phyloP scores from a whole-genome alignment of 2,113 vertebrate genomes.

The Oncorhynchus masou region DNA sequence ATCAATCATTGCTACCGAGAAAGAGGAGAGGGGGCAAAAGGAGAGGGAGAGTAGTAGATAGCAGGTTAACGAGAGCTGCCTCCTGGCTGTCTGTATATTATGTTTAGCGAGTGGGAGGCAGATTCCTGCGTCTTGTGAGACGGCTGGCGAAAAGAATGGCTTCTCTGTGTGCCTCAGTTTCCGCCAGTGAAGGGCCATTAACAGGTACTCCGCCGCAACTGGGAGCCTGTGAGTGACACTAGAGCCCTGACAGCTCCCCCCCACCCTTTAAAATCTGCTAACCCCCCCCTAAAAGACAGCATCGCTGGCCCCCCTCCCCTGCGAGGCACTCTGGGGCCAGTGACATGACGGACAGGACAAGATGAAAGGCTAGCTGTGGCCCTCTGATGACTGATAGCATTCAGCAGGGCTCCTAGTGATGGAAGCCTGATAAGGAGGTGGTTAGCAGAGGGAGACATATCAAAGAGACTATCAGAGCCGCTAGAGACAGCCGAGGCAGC shows the following conservation, averaged over 20 bases:
- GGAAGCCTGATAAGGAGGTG: slow-evolving; percentile 56
- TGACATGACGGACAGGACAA: slow-evolving; percentile 22
- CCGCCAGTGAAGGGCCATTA: slow-evolving; percentile 49
- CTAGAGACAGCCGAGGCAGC: neutral
- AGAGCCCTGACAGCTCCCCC: slow-evolving; percentile 43
- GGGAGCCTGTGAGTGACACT: slow-evolving; percentile 61
- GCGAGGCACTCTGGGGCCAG: slow-evolving; percentile 30
- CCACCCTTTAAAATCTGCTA: slow-evolving; percentile 14
- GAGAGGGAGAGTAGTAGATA: neutral
- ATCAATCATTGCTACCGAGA: slow-evolving; percentile 14
- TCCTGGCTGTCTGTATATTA: slow-evolving; percentile 49
- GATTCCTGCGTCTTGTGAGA: slow-evolving; percentile 37
- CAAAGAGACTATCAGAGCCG: neutral
- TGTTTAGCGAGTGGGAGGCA: slow-evolving; percentile 29
- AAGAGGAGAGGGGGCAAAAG: neutral
- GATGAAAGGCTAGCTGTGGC: slow-evolving; percentile 65
- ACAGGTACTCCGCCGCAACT: slow-evolving; percentile 50
- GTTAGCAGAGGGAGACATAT: neutral
- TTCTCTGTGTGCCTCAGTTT: slow-evolving; percentile 48
- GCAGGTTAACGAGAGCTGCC: neutral
- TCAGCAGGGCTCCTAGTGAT: slow-evolving; percentile 61
- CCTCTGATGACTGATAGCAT: slow-evolving; percentile 68
- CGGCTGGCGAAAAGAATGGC: slow-evolving; percentile 28
- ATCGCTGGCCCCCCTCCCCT: neutral
- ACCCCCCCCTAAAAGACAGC: slow-evolving; percentile 25